Percentiles rank a stretch among this genome's conserved stretches.
Conservation (phyloP, 2,888 invertebrate species). For the Caenorhabditis becei region DNA sequence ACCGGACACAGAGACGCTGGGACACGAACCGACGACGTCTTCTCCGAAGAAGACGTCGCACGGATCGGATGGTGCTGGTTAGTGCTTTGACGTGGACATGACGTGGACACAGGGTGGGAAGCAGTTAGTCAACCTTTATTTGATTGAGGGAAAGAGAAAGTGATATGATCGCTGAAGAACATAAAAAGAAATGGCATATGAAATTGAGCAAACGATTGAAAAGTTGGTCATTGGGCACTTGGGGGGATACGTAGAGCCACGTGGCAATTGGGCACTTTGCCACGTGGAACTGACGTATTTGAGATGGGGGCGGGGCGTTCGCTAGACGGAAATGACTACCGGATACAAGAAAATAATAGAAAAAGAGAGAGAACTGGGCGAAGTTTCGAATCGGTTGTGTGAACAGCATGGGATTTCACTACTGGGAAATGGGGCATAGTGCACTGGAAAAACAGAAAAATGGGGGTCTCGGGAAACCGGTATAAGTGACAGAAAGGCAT, state of each 20-base stretch:
- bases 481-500: slow-evolving; percentile 47
- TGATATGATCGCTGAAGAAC: slow-evolving; percentile 51
- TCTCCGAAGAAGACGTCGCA: slow-evolving; percentile 3
- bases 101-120: slow-evolving; percentile 55
- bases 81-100: slow-evolving; percentile 49
- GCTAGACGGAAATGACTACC: slow-evolving; percentile 39
- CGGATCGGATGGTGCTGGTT: slow-evolving; percentile 18
- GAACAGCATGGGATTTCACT: slow-evolving; percentile 56
- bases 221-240: slow-evolving; percentile 53
- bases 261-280: slow-evolving; percentile 55
- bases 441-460: slow-evolving; percentile 32
- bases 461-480: slow-evolving; percentile 33
- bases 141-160: slow-evolving; percentile 42
- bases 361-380: slow-evolving; percentile 30
- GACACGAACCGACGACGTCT: slow-evolving; percentile 24
- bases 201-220: slow-evolving; percentile 22
- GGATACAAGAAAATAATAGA: slow-evolving; percentile 22
- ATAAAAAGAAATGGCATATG: slow-evolving; percentile 6
- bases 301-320: slow-evolving; percentile 3
- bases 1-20: slow-evolving; percentile 56
- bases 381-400: slow-evolving; percentile 52
- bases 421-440: slow-evolving; percentile 25
- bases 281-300: slow-evolving; percentile 21
- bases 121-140: slow-evolving; percentile 57
- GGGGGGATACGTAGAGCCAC: slow-evolving; percentile 19